These are phyloP conservation scores for Beaufortia kweichowensis DNA, from an alignment of 2,113 vertebrate genomes.

Conservation along the genomic window DNA sequence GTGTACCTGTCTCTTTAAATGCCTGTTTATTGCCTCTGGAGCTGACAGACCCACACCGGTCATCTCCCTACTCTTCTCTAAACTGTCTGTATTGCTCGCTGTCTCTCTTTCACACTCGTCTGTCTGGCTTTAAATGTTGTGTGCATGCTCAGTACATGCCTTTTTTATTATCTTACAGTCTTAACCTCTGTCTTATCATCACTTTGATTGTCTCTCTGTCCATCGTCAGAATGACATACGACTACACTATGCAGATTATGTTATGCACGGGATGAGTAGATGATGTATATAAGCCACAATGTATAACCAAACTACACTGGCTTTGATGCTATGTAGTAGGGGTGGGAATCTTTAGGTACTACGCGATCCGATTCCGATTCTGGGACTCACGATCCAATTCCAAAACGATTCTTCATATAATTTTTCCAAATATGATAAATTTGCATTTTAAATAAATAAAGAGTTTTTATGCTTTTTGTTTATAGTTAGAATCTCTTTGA, in stretches of 20 bases:
- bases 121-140: constrained; percentile 21
- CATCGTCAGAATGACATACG: background rate
- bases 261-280: no score
- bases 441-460: no score
- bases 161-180: background rate
- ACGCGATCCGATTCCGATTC: no score
- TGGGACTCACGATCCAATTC: no score
- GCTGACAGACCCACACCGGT: constrained; percentile 57
- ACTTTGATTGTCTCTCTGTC: constrained; percentile 2
- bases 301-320: no score
- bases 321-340: no score
- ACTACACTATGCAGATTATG: background rate
- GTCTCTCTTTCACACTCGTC: constrained; percentile 39
- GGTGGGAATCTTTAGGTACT: no score
- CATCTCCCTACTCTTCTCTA: constrained; percentile 43
- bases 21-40: constrained; percentile 67
- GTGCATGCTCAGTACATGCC: constrained; percentile 1
- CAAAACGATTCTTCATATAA: no score
- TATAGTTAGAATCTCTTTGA: no score
- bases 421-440: no score
- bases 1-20: constrained; percentile 70
- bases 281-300: no score
- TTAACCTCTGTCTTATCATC: background rate
- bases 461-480: no score
- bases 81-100: constrained; percentile 41